Evolutionary conservation across 2,797 vertebrate species (phyloP).

Genomic region (Tauraco hartlaubi): DNA sequence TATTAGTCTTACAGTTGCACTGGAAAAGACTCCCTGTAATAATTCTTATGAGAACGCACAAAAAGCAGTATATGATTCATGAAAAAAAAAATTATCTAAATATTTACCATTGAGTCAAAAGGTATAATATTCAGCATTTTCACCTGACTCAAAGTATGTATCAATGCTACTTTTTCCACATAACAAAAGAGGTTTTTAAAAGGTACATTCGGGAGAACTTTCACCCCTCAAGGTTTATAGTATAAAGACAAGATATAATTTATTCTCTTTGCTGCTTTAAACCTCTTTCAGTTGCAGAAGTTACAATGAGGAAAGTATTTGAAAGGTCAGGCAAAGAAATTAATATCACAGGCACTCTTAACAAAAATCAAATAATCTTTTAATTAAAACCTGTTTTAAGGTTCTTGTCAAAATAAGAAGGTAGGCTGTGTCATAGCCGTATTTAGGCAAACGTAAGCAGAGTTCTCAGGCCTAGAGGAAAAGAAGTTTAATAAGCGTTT

Average conservation of each 20-base stretch:
- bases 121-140: background rate
- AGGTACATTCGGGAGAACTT: background rate
- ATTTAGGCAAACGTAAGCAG: constrained; percentile 21
- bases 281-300: background rate
- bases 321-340: constrained; percentile 33
- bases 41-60: background rate
- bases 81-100: background rate
- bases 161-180: background rate
- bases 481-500: background rate
- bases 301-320: constrained; percentile 7
- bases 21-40: background rate
- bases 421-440: background rate
- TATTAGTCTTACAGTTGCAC: background rate
- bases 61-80: background rate
- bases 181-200: background rate
- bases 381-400: constrained; percentile 42
- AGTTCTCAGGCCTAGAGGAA: background rate
- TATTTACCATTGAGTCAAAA: background rate
- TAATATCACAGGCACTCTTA: background rate
- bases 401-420: constrained; percentile 46
- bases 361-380: constrained; percentile 7
- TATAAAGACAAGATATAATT: background rate
- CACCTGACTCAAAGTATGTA: background rate
- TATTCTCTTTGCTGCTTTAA: constrained; percentile 13
- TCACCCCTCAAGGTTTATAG: background rate